Evolutionary conservation across 2,888 invertebrate species (phyloP), one percentile per base, ranked within the genome.

Genomic region (Strigamia maritima): DNA sequence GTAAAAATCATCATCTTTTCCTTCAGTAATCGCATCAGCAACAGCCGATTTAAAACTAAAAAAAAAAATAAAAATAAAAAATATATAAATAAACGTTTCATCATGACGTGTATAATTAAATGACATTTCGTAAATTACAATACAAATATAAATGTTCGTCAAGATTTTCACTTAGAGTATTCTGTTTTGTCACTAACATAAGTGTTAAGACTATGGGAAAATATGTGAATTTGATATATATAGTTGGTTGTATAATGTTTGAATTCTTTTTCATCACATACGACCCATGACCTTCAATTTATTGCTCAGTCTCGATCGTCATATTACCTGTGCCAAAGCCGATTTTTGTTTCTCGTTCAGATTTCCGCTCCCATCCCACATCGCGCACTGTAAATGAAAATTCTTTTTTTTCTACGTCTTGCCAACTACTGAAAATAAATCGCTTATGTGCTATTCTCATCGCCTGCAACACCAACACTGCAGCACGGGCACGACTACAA

Each of bases 261-360:
- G 7, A 35, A 35, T 35, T 4, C 14, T 49, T 49, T 0, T 19
- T 24, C 24, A 24, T 65, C 60, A 24, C 4, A 6, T 6, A 35
- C 12, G 60, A 65, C 60, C 60, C 19, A 16, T 65, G 60, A 65
- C 60, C 60, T 65, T 65, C 60, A 65, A 6, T 24, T 65, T 19
- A 19, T 16, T 1, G 35, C 35, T 6, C 35, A 19, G 49, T 49
- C 16, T 49, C 16, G 22, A 22, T 0, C 0, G 19, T 24, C 4
- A 22, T n/a, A 65, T 65, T 65, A 75, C 75, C 75, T 75, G 75
- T n/a, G 28, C 75, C 19, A 75, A 38, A 75, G 75, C 31, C 12
- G 31, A 14, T 38, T 75, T 75, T 26, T 75, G 75, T 75, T 75
- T 75, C 12, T 75, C 75, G 19, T 75, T 75, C 12, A 75, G 19